These are phyloP conservation scores for Onychorhynchus coronatus DNA, from an alignment of 2,113 vertebrate genomes.

Conservation along the genomic window DNA sequence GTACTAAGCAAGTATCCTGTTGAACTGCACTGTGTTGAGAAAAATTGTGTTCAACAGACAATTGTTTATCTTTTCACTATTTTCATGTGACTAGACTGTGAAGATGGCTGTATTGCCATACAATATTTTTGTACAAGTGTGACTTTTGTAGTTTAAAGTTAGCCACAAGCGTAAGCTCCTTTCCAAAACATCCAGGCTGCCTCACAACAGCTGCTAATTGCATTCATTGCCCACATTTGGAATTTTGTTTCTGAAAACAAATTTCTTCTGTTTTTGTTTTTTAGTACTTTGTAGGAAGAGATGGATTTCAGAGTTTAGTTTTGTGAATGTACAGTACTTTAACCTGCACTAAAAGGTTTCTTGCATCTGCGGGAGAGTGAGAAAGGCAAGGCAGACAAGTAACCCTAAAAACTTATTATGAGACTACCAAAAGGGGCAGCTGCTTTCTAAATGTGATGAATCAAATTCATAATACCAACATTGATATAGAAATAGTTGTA, in stretches of 20 bases:
- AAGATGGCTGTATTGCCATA: constrained; percentile 51
- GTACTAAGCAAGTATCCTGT: not conserved
- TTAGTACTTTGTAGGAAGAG: constrained; percentile 27
- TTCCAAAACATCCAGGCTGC: constrained; percentile 20
- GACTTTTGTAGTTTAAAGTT: not conserved
- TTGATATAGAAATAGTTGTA: not conserved
- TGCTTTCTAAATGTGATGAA: not conserved
- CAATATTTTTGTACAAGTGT: constrained; percentile 36
- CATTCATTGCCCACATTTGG: not conserved
- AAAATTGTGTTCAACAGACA: constrained; percentile 34
- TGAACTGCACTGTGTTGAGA: constrained; percentile 58
- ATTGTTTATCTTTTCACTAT: constrained; percentile 43
- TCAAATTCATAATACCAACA: not conserved
- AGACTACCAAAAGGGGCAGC: constrained; percentile 3
- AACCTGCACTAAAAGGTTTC: not conserved
- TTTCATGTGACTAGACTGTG: constrained; percentile 63
- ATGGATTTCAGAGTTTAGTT: not conserved
- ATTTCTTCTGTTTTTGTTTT: not conserved
- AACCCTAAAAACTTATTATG: not conserved
- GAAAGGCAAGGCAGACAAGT: constrained; percentile 11
- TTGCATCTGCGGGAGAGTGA: not conserved
- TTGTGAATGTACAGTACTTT: constrained; percentile 53
- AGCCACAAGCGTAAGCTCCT: not conserved
- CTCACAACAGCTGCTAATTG: constrained; percentile 17
- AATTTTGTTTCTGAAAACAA: constrained; percentile 7